Conservation (phyloP, 2,113 vertebrate species). For the Labrus mixtus region DNA sequence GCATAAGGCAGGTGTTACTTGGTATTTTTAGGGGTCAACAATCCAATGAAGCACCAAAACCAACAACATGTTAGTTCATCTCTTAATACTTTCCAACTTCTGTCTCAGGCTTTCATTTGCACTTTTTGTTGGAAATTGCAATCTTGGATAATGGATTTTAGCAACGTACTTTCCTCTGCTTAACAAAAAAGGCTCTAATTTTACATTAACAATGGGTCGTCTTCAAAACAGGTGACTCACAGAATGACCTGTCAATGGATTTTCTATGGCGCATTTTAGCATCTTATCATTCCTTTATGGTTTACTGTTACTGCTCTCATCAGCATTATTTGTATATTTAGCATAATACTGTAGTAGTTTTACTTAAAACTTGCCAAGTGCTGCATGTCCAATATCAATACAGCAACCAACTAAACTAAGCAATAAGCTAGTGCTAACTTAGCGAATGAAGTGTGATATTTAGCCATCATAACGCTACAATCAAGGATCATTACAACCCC, state of each 20-base stretch:
- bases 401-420: neutral
- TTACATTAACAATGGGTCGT: too few species aligned
- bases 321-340: neutral
- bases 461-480: too few species aligned
- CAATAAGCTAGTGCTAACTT: neutral
- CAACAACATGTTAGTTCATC: neutral
- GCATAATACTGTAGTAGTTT: neutral
- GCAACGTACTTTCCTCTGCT: neutral
- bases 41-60: neutral
- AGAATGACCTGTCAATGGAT: neutral
- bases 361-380: neutral
- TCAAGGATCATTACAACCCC: neutral
- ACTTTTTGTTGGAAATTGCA: neutral
- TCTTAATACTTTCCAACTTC: neutral
- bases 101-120: neutral
- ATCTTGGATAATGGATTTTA: neutral
- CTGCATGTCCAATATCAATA: neutral
- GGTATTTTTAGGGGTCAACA: constrained; percentile 2
- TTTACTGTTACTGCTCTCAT: neutral
- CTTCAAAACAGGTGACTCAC: neutral
- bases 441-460: too few species aligned
- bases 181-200: neutral
- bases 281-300: neutral
- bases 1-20: neutral
- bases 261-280: neutral